Evolutionary conservation across 2,888 invertebrate species (phyloP).

Genomic region (Xestia rhomboidea): DNA sequence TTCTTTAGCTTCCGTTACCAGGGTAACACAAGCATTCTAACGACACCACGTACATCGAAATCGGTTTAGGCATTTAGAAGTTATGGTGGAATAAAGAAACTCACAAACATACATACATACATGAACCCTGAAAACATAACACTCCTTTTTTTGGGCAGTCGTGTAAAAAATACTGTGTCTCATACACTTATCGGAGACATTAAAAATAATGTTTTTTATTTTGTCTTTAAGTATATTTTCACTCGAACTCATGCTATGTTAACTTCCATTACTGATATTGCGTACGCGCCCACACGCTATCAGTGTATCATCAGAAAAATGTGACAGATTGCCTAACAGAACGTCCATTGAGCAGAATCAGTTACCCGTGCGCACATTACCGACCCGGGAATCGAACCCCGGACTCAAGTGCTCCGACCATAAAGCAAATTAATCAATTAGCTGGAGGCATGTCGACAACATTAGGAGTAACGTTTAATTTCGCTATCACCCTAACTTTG

Average conservation of each 20-base stretch:
- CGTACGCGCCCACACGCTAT: slow-evolving; percentile 62
- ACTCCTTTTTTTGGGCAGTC: too few relatives aligned
- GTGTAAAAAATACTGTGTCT: too few relatives aligned
- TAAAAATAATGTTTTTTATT: neutral
- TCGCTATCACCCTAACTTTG: slow-evolving; percentile 78
- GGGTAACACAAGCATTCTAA: too few relatives aligned
- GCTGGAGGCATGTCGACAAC: slow-evolving; percentile 89
- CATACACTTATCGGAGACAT: neutral
- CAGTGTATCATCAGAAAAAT: slow-evolving; percentile 79
- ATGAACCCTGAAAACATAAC: too few relatives aligned
- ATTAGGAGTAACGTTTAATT: slow-evolving; percentile 90
- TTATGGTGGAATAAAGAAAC: too few relatives aligned
- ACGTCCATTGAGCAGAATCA: slow-evolving; percentile 81
- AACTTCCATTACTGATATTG: slow-evolving; percentile 75
- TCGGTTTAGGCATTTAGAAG: too few relatives aligned
- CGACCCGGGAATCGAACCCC: slow-evolving; percentile 83
- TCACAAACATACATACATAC: too few relatives aligned
- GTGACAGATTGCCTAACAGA: slow-evolving; percentile 89
- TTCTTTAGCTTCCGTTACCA: too few relatives aligned
- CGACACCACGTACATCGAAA: too few relatives aligned
- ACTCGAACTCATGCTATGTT: slow-evolving; percentile 46
- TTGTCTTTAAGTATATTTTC: neutral
- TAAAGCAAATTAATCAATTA: slow-evolving; percentile 91
- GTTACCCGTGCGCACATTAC: slow-evolving; percentile 86
- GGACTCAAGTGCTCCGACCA: slow-evolving; percentile 87